Percentiles rank a stretch among this genome's conserved stretches.
Evolutionary conservation across 2,113 vertebrate genomes (phyloP).

Genomic region (Bungarus multicinctus): DNA sequence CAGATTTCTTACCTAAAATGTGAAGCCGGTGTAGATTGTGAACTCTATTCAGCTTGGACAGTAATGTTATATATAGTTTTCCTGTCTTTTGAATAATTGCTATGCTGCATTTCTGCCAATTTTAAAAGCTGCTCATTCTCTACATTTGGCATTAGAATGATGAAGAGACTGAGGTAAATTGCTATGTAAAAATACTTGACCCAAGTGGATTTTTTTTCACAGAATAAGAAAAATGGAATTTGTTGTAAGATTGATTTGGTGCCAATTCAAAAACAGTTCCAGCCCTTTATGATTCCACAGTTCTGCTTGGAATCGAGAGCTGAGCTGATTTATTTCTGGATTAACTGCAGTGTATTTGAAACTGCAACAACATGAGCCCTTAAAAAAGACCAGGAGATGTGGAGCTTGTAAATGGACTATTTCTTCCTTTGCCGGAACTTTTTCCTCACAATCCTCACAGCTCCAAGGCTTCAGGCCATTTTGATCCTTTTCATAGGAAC

Average conservation of each 20-base stretch:
- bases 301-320: not conserved
- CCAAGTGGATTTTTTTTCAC: too few relatives aligned
- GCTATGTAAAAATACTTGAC: not conserved
- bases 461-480: not conserved
- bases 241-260: not conserved
- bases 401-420: not conserved
- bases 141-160: not conserved
- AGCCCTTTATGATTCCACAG: not conserved
- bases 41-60: not conserved
- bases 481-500: not conserved
- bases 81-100: not conserved
- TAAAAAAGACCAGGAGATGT: not conserved
- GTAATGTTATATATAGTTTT: not conserved
- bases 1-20: not conserved
- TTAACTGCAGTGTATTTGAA: not conserved
- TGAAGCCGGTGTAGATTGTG: not conserved
- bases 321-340: not conserved
- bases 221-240: not conserved
- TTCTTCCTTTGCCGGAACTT: not conserved
- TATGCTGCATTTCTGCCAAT: not conserved
- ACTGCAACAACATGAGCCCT: not conserved
- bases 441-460: not conserved
- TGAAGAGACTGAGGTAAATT: not conserved
- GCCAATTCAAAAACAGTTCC: not conserved
- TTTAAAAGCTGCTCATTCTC: not conserved